Percentiles rank a stretch among this genome's conserved stretches.
These are phyloP conservation scores for Pteronotus mesoamericanus DNA, from an alignment of 2,797 vertebrate species.

Conservation along the genomic window DNA sequence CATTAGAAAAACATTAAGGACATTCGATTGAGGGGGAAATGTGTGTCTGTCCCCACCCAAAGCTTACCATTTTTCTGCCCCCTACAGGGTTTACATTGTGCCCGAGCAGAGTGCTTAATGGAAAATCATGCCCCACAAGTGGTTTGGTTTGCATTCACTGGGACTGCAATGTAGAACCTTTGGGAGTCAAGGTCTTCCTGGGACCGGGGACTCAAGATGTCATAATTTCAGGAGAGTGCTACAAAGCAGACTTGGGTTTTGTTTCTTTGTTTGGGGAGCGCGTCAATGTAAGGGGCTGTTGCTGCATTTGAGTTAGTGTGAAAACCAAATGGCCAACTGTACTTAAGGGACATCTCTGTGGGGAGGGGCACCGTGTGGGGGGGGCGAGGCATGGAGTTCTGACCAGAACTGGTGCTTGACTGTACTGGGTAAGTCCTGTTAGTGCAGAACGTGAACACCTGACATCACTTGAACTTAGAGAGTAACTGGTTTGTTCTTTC, in stretches of 20 bases:
- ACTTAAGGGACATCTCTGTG: background rate
- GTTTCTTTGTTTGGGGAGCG: background rate
- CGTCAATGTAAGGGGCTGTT: background rate
- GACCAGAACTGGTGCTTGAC: no score
- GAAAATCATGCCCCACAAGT: fast-evolving
- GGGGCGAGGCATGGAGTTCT: fast-evolving
- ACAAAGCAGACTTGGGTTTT: background rate
- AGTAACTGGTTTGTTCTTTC: background rate
- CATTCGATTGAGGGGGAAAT: background rate
- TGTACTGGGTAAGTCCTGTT: fast-evolving
- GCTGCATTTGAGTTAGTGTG: background rate
- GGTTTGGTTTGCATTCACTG: background rate
- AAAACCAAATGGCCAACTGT: background rate
- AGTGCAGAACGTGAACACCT: background rate
- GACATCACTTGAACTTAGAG: background rate
- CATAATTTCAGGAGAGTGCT: background rate
- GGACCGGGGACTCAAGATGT: background rate
- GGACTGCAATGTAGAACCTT: background rate
- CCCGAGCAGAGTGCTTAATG: background rate
- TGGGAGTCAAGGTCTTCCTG: background rate
- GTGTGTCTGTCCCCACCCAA: background rate
- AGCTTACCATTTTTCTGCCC: background rate
- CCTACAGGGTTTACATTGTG: background rate
- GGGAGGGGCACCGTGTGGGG: fast-evolving
- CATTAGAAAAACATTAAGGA: constrained; percentile 31